Conservation (phyloP, 2,113 vertebrate species). For the Aegotheles bennettii region DNA sequence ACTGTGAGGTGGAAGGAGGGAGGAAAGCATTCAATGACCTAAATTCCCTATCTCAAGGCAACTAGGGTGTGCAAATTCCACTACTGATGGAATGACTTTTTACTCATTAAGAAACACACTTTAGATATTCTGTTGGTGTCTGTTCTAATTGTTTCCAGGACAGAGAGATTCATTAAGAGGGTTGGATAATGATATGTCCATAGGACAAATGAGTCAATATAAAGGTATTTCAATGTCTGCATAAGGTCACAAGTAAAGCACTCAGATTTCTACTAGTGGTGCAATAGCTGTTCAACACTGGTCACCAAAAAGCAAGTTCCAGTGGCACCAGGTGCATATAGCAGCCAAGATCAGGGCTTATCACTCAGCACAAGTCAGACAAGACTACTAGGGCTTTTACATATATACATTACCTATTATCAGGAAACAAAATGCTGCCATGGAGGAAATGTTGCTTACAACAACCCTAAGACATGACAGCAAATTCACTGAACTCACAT, state of each 20-base stretch:
- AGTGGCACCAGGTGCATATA: neutral
- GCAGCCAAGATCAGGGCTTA: neutral
- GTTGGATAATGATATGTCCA: accelerated
- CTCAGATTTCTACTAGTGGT: neutral
- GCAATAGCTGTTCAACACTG: neutral
- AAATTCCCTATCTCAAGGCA: neutral
- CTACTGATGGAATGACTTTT: neutral
- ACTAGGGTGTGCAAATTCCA: neutral
- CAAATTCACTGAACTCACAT: neutral
- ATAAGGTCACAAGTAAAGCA: neutral
- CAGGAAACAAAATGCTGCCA: neutral
- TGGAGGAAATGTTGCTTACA: neutral
- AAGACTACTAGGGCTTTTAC: neutral
- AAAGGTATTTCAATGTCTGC: neutral
- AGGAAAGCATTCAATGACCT: neutral
- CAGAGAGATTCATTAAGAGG: neutral
- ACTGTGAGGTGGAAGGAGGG: neutral
- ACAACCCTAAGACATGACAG: neutral
- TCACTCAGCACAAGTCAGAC: neutral
- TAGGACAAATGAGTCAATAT: neutral
- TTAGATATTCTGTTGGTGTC: neutral
- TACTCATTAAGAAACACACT: neutral
- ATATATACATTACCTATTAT: neutral
- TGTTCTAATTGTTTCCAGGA: neutral
- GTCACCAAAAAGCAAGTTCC: neutral